Evolutionary conservation across 2,888 invertebrate species (phyloP).

Genomic region (Resseliella maxima): DNA sequence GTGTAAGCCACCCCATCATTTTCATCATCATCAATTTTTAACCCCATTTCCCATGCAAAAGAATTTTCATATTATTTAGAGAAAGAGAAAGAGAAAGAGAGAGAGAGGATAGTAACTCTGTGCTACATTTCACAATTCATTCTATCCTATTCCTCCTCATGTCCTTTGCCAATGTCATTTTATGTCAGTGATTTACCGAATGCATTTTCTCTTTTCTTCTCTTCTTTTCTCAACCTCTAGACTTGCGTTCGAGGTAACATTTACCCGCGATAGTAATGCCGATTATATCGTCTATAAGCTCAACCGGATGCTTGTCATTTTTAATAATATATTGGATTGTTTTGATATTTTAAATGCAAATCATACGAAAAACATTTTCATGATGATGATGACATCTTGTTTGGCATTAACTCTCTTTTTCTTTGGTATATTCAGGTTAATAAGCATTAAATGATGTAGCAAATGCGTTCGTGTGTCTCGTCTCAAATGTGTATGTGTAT

Average conservation of each 20-base stretch:
- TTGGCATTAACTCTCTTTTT: background rate
- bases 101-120: too few relatives aligned
- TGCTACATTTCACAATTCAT: too few relatives aligned
- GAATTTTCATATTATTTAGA: too few relatives aligned
- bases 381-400: background rate
- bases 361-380: background rate
- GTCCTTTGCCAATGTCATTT: background rate
- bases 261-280: background rate
- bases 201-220: background rate
- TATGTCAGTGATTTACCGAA: background rate
- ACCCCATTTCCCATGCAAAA: too few relatives aligned
- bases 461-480: too few relatives aligned
- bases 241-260: background rate
- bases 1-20: background rate
- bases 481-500: too few relatives aligned
- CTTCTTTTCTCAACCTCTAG: background rate
- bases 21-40: too few relatives aligned
- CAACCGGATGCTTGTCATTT: background rate
- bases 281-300: background rate
- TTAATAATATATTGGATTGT: constrained; percentile 1
- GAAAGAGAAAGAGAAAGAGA: too few relatives aligned
- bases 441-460: too few relatives aligned
- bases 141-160: background rate
- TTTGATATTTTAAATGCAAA: background rate
- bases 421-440: background rate